Base-by-base conservation (phyloP, 2,113 vertebrate species). In the Bostrychus sinensis region DNA sequence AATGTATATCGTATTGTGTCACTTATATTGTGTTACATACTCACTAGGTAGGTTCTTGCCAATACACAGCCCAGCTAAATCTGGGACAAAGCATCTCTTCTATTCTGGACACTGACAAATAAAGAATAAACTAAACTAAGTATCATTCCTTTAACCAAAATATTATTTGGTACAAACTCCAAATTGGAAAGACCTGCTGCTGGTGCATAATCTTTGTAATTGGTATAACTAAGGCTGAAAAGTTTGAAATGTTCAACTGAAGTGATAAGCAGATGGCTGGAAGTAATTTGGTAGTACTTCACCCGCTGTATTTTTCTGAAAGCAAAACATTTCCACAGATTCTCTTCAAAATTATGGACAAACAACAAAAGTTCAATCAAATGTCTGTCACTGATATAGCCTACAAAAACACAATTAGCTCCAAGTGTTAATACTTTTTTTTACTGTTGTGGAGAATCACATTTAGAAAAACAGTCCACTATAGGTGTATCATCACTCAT, bases 221-320 rank as follows among this genome's bases (percentile, higher is more conserved):
- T 48, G n/a, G n/a, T n/a, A n/a, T n/a, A n/a, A n/a, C 7, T 25
- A 48, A 14, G 3, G 23, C 45, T 25, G 22, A 48, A 48, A 48
- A 48, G 45, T 25, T 48, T 25, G 12, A 16, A 23, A 13, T 26
- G 22, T 48, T 48, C 45, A 11, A 25, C 45, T 13, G 45, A 51
- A 28, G 25, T 17, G 23, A 51, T 28, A 23, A 51, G 48, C 48
- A 51, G 48, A 51, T 51, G 48, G 48, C 28, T 51, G 25, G 48
- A 23, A n/a, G 48, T 51, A 51, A 51, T 28, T n/a, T 51, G 48
- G 28, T 17, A 30, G 48, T 20, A 45, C 42, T 51, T 48, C 20
- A 48, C 9, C 45, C 23, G 7, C 25, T 30, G 7, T 16, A 28
- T n/a, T 51, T 51, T n/a, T 28, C 48, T 7, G 7, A 51, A 51